Conservation (phyloP, 2,888 invertebrate genomes). For the Chouioia cunea region DNA sequence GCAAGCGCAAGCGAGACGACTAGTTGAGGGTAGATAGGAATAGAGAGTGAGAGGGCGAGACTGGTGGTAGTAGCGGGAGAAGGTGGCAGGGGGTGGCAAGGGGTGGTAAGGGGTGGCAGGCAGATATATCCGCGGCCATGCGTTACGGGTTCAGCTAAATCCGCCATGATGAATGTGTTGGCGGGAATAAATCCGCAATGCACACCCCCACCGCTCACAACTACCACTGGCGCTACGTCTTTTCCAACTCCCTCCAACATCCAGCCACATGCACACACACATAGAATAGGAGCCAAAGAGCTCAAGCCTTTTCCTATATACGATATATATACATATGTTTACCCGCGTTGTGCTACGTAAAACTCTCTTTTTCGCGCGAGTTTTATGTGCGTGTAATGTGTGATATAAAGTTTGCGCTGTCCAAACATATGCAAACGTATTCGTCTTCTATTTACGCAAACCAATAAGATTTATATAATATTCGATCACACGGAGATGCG, state of each 20-base stretch:
- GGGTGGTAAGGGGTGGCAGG: conserved; percentile 57
- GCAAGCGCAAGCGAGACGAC: conserved; percentile 10
- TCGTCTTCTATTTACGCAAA: no score
- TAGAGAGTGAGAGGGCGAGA: conserved; percentile 10
- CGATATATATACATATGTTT: no score
- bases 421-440: no score
- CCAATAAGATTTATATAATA: no score
- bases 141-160: conserved; percentile 70
- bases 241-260: conserved; percentile 30
- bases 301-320: conserved; percentile 31
- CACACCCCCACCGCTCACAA: conserved; percentile 63
- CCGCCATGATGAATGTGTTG: conserved; percentile 69
- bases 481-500: no score
- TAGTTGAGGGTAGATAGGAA: conserved; percentile 30
- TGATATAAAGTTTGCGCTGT: no score
- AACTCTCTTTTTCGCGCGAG: conserved; percentile 4
- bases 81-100: conserved; percentile 43
- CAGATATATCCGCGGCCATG: conserved; percentile 68
- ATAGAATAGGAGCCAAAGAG: conserved; percentile 19
- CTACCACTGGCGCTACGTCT: conserved; percentile 41
- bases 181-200: conserved; percentile 69
- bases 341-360: conserved; percentile 2
- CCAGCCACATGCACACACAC: conserved; percentile 15
- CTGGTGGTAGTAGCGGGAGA: not conserved
- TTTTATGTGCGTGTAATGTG: no score